phyloP scores from a whole-genome alignment of 2,113 vertebrate genomes.

The Apeltes quadracus region DNA sequence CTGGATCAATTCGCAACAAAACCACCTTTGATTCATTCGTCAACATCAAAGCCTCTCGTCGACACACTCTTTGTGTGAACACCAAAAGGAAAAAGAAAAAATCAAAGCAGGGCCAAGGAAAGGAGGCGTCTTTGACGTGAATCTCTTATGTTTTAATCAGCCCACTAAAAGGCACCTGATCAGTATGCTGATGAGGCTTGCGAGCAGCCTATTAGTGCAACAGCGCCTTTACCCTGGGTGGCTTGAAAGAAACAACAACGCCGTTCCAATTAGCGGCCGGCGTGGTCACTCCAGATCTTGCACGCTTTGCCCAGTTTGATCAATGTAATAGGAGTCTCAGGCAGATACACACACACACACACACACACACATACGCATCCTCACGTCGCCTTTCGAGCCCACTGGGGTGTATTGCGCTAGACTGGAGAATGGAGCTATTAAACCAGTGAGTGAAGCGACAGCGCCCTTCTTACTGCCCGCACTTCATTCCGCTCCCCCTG shows the following conservation, averaged over 20 bases:
- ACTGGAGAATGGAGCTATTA: constrained; percentile 60
- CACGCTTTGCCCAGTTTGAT: constrained; percentile 63
- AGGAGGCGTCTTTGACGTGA: constrained; percentile 36
- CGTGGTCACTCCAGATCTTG: constrained; percentile 49
- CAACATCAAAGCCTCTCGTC: constrained; percentile 56
- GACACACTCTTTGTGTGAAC: constrained; percentile 32
- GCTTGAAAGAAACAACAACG: constrained; percentile 65
- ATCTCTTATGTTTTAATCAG: constrained; percentile 66
- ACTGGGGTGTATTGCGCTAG: constrained; percentile 51
- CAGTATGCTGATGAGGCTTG: constrained; percentile 68
- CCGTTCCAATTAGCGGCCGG: constrained; percentile 61
- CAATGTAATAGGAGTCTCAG: constrained; percentile 32
- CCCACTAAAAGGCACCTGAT: constrained; percentile 57
- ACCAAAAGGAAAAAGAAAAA: constrained; percentile 17
- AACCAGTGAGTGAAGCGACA: constrained; percentile 48
- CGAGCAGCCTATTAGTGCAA: constrained; percentile 57
- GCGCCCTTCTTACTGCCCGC: constrained; percentile 43
- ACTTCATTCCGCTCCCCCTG: constrained; percentile 48
- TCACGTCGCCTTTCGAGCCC: constrained; percentile 60
- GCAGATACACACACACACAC: constrained; percentile 26
- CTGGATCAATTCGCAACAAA: constrained; percentile 43
- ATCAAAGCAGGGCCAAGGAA: constrained; percentile 18
- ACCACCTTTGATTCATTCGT: constrained; percentile 41
- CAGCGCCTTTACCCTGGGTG: constrained; percentile 61
- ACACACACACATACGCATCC: constrained; percentile 39